Evolutionary conservation across 2,888 invertebrate species (phyloP).

Genomic region (Hyalella azteca): DNA sequence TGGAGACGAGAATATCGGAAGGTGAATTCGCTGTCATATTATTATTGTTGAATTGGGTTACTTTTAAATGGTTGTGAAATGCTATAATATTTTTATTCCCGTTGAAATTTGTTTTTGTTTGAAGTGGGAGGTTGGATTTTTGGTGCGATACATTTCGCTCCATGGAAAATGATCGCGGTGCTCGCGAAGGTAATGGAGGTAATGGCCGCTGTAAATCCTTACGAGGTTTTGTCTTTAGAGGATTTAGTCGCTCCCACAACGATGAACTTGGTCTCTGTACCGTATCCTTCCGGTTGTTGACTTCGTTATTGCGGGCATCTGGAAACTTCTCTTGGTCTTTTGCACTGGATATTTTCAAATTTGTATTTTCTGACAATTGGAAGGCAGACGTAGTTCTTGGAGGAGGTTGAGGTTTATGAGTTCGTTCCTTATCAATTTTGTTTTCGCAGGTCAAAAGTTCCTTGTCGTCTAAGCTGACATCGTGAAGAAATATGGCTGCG

Average conservation of each 20-base stretch:
- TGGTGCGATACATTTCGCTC: neutral
- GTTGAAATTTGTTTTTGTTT: no score
- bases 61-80: no score
- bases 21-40: no score
- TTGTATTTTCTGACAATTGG: neutral
- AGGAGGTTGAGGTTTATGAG: neutral
- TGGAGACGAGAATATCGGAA: no score
- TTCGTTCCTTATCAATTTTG: neutral
- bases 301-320: neutral
- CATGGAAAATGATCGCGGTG: neutral
- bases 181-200: constrained; percentile 9
- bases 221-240: neutral
- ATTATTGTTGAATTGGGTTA: no score
- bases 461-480: neutral
- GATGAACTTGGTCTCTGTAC: neutral
- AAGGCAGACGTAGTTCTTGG: constrained; percentile 30
- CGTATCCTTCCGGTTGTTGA: neutral
- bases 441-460: neutral
- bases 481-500: constrained; percentile 7
- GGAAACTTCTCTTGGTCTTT: neutral
- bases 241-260: constrained; percentile 12
- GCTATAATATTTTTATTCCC: no score
- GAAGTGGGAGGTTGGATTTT: no score
- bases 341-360: no score
- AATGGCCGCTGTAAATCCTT: neutral